These are phyloP conservation scores for Amphibalanus amphitrite DNA, from an alignment of 1,140 invertebrate species.

Conservation along the genomic window DNA sequence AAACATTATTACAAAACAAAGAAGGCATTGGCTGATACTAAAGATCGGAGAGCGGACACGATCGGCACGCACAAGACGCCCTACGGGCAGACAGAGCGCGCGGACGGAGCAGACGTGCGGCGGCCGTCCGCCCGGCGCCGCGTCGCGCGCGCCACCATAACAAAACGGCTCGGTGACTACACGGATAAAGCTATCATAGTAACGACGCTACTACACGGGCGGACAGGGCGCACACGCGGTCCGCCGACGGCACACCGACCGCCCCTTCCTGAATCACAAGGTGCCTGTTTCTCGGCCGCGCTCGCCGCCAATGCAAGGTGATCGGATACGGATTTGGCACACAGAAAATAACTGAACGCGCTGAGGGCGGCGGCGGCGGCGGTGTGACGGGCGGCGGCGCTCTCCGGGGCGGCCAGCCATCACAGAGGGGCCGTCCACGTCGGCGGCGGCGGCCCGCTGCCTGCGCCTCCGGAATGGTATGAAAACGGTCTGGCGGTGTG, in stretches of 20 bases:
- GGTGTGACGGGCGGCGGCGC: too few relatives aligned
- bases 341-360: constrained; percentile 1
- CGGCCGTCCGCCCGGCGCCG: background rate
- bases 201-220: background rate
- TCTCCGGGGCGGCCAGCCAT: too few relatives aligned
- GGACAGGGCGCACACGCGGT: background rate
- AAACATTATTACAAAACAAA: background rate
- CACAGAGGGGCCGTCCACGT: too few relatives aligned
- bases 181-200: background rate
- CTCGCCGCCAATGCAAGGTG: too few relatives aligned
- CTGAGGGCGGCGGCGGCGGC: background rate
- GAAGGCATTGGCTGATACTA: background rate
- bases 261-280: too few relatives aligned
- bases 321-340: background rate
- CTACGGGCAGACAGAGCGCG: background rate
- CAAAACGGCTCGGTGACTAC: background rate
- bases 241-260: too few relatives aligned
- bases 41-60: background rate
- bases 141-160: background rate
- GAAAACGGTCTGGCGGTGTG: background rate
- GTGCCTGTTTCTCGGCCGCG: too few relatives aligned
- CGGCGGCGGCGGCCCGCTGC: too few relatives aligned
- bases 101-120: background rate
- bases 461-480: background rate
- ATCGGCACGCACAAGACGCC: background rate